Conservation (phyloP, 2,113 vertebrate species). For the Felis catus region DNA sequence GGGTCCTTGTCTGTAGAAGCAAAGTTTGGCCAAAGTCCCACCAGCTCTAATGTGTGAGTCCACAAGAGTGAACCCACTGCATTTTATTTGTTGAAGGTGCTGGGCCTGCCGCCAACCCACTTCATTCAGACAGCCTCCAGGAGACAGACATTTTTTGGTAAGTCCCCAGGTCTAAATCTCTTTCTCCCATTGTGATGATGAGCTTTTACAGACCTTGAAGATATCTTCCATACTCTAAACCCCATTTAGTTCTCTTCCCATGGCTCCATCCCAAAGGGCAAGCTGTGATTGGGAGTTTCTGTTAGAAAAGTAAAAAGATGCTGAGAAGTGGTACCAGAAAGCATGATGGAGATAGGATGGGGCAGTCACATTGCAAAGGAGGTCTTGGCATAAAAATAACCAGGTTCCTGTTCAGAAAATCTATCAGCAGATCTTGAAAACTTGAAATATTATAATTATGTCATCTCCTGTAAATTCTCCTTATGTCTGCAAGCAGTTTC, state of each 20-base stretch:
- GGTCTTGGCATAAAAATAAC: neutral
- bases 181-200: neutral
- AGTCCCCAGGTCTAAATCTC: conserved; percentile 63
- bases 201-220: neutral
- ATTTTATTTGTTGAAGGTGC: conserved; percentile 85
- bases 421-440: neutral
- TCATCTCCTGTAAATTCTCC: neutral
- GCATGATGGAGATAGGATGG: neutral
- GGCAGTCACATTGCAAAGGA: neutral
- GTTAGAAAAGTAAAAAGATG: neutral
- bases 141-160: conserved; percentile 93
- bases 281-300: neutral
- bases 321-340: neutral
- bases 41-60: neutral
- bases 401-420: neutral
- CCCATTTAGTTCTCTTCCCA: neutral
- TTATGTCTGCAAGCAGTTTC: neutral
- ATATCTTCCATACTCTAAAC: neutral
- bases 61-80: conserved; percentile 38
- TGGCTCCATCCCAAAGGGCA: neutral
- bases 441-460: neutral
- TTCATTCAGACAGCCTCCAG: conserved; percentile 93
- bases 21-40: neutral
- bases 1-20: neutral
- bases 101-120: conserved; percentile 92